Evolutionary conservation across 2,888 invertebrate species (phyloP), one percentile per base, ranked within the genome.

Genomic region (Lasioglossum malachurum): DNA sequence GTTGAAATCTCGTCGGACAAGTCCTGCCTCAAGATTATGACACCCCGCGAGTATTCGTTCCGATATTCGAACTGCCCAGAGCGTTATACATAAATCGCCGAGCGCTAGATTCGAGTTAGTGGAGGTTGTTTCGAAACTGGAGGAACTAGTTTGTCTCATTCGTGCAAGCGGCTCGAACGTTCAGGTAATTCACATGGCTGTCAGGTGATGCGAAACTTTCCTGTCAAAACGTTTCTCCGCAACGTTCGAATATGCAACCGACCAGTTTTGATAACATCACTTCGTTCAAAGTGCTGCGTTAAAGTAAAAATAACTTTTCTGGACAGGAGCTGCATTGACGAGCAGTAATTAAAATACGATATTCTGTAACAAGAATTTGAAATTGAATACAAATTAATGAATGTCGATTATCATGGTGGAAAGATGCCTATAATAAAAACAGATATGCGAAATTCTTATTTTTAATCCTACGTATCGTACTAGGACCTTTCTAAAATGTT

Each of bases 1-100:
- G 79, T 78, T 44, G 75, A 77, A 82, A 82, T 82, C 82, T 78
- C 72, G 84, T 76, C 46, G 64, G 38, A 82, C 90, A 87, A 87
- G 86, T 91, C 83, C 86, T 71, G 75, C 27, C 75, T 44, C 79
- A 83, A 16, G 89, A 89, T 92, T 91, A 92, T 92, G 86, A 89
- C 90, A 90, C 88, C 81, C 84, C 78, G 78, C 83, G 73, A 88
- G 87, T 64, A 87, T 80, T 86, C 75, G 75, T 81, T 79, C 53
- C 82, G 82, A 86, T 78, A 84, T 71, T 78, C 75, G 57, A 80
- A 78, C 23, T 57, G 80, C 77, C 72, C 78, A 64, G 41, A 74
- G 83, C 80, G 73, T 23, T 80, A 75, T 23, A 73, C 75, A 80
- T 75, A 74, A 77, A 79, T 82, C 75, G 78, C 14, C 46, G 53